These are phyloP conservation scores for Channa argus DNA, from an alignment of 2,113 vertebrate species.

Conservation along the genomic window DNA sequence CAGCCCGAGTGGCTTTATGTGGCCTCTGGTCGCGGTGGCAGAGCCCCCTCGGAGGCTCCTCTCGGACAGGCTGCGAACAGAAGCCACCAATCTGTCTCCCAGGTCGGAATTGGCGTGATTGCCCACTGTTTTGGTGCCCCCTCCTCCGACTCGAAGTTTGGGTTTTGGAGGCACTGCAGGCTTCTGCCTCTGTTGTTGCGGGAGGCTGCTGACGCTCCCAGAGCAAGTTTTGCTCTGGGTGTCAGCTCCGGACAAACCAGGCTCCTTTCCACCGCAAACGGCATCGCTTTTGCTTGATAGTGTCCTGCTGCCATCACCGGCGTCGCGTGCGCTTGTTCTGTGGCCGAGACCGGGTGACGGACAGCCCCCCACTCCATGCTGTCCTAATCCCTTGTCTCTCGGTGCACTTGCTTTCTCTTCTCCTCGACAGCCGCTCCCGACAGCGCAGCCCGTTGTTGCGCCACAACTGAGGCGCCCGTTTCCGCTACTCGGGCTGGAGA, in stretches of 20 bases:
- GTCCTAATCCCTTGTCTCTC: conserved; percentile 69
- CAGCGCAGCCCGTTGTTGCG: conserved; percentile 72
- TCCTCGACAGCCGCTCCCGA: conserved; percentile 68
- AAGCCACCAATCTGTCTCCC: conserved; percentile 78
- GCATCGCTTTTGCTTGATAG: conserved; percentile 34
- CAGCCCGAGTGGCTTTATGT: conserved; percentile 74
- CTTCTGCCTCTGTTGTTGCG: conserved; percentile 44
- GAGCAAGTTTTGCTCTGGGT: conserved; percentile 74
- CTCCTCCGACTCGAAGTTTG: conserved; percentile 73
- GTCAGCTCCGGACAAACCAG: conserved; percentile 53
- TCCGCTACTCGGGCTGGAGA: conserved; percentile 69
- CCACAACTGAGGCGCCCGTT: conserved; percentile 73
- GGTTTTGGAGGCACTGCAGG: conserved; percentile 54
- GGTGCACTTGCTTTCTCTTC: conserved; percentile 77
- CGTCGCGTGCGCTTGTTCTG: conserved; percentile 12
- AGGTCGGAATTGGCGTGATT: conserved; percentile 63
- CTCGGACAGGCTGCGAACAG: conserved; percentile 79
- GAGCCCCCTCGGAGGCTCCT: conserved; percentile 60
- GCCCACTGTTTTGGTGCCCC: conserved; percentile 34
- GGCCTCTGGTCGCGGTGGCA: conserved; percentile 61
- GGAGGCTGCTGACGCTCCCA: conserved; percentile 50
- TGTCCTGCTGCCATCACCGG: conserved; percentile 21
- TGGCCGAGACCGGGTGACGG: conserved; percentile 39
- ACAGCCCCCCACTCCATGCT: conserved; percentile 60
- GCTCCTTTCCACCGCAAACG: conserved; percentile 54